Conservation (phyloP, 1,140 invertebrate species). For the Drosophila nannoptera region DNA sequence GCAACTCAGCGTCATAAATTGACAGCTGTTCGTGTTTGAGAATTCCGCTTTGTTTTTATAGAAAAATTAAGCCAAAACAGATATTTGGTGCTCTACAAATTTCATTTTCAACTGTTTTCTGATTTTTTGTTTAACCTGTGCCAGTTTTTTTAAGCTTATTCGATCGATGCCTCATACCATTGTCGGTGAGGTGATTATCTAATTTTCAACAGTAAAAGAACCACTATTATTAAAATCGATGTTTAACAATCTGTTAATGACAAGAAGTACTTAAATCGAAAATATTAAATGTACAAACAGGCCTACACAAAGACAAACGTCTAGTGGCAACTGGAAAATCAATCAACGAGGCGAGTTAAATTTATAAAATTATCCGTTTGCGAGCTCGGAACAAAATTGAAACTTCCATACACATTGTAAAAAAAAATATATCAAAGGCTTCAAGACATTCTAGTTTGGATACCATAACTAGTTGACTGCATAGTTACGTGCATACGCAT, state of each 20-base stretch:
- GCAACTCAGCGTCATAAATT: constrained; percentile 16
- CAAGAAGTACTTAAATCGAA: constrained; percentile 5
- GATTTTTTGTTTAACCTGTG: background rate
- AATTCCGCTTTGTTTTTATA: constrained; percentile 54
- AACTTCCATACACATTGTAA: constrained; percentile 31
- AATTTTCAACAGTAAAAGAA: constrained; percentile 25
- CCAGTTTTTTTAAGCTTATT: background rate
- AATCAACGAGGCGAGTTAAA: constrained; percentile 47
- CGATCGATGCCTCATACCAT: background rate
- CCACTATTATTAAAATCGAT: constrained; percentile 27
- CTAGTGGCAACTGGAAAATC: constrained; percentile 35
- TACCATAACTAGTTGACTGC: constrained; percentile 16
- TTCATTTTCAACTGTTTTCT: constrained; percentile 16
- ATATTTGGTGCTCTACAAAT: constrained; percentile 7
- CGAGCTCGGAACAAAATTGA: constrained; percentile 39
- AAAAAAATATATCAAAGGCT: constrained; percentile 18
- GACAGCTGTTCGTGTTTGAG: constrained; percentile 40
- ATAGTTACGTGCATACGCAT: constrained; percentile 34
- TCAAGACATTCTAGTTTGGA: constrained; percentile 10
- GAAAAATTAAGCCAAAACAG: constrained; percentile 30
- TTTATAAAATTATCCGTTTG: constrained; percentile 34
- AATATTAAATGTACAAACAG: background rate
- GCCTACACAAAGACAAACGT: background rate
- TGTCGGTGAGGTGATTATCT: constrained; percentile 35
- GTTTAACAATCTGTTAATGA: constrained; percentile 25